Evolutionary conservation across 2,797 vertebrate genomes (phyloP).

Genomic region (Arremon aurantiirostris): DNA sequence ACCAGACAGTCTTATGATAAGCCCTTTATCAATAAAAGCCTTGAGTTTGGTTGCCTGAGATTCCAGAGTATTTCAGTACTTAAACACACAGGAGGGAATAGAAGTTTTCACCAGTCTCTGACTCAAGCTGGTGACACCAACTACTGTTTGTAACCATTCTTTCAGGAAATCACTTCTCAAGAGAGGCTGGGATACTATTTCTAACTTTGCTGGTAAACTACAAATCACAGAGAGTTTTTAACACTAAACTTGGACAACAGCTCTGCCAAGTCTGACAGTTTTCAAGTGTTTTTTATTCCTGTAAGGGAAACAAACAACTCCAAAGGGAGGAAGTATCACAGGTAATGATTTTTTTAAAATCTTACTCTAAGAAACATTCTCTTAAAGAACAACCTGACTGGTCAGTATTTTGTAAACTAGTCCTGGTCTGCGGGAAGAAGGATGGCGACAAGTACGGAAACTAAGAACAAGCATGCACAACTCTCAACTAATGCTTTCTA

Average conservation of each 20-base stretch:
- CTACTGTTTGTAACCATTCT: background rate
- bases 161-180: background rate
- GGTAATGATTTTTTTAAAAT: background rate
- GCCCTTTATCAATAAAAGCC: background rate
- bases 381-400: background rate
- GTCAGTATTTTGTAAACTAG: background rate
- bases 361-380: fast-evolving
- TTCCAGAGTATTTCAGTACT: background rate
- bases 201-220: background rate
- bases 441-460: background rate
- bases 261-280: background rate
- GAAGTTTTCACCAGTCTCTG: background rate
- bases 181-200: background rate
- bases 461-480: background rate
- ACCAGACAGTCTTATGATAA: background rate
- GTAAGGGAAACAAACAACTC: background rate
- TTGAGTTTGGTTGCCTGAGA: background rate
- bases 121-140: background rate
- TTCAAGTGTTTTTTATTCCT: background rate
- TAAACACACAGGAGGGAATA: background rate
- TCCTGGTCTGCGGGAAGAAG: background rate
- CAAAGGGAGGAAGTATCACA: background rate
- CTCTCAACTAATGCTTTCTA: background rate
- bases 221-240: background rate
- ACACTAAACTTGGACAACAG: background rate